These are phyloP conservation scores for Erpobdella octoculata DNA, from an alignment of 2,888 invertebrate genomes.

Conservation along the genomic window DNA sequence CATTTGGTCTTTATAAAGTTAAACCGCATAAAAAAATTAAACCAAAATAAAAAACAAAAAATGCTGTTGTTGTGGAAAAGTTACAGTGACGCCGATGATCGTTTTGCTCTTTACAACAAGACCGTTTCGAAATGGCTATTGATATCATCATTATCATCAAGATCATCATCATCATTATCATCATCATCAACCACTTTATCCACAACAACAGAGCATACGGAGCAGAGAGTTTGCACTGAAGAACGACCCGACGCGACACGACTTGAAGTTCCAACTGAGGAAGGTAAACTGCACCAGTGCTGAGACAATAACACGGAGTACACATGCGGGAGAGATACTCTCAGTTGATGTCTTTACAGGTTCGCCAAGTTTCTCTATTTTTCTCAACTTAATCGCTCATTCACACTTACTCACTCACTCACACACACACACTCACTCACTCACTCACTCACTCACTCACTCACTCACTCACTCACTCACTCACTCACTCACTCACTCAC, in stretches of 20 bases:
- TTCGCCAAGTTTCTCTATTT: neutral
- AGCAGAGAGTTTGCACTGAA: neutral
- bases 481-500: constrained; percentile 14
- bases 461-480: constrained; percentile 8
- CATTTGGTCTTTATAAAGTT: too few relatives aligned
- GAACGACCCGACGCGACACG: neutral
- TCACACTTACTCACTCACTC: too few relatives aligned
- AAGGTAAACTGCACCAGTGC: constrained; percentile 4
- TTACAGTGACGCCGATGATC: too few relatives aligned
- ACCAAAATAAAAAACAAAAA: too few relatives aligned
- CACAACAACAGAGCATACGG: neutral
- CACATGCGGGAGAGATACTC: neutral
- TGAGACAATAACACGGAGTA: neutral
- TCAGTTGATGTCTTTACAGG: neutral
- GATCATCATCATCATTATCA: neutral
- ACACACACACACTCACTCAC: too few relatives aligned
- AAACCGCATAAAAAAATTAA: too few relatives aligned
- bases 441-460: too few relatives aligned
- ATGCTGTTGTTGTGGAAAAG: too few relatives aligned
- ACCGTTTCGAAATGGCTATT: too few relatives aligned
- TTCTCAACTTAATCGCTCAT: neutral
- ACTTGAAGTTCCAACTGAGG: neutral
- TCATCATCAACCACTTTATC: neutral
- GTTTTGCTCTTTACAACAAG: too few relatives aligned
- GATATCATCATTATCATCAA: neutral